Base-by-base conservation (phyloP, 1,140 invertebrate genomes). In the Magallana angulata region DNA sequence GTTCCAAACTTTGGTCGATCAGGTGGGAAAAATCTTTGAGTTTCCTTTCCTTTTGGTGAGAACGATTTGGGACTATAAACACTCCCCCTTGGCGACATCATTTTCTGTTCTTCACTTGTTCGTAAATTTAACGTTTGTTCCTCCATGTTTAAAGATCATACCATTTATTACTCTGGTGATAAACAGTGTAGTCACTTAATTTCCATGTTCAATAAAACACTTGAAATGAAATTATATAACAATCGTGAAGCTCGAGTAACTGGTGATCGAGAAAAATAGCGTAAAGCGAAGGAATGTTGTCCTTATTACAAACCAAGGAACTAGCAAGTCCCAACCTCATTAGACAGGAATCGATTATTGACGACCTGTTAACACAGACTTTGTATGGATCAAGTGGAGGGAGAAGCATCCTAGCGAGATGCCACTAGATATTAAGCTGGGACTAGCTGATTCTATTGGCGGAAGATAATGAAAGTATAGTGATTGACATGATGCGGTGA, bases 41-140 rank as follows among this genome's bases (percentile, higher is more conserved):
- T 8, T 62, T 86, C 82, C 57, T 82, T 86, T 14, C 60, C 76
- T 11, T n/a, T 86, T 24, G 85, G 76, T 1, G 85, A 82, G 7
- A 82, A 56, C 14, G 62, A 24, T 18, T 82, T 82, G 8, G 85
- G 85, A 58, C 48, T 57, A 58, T 18, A 71, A 58, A 11, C 57
- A 81, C 2, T 24, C n/a, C 36, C 57, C 18, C 24, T 76, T 36
- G 24, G 24, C 12, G 68, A 76, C 18, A 11, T 76, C 14, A 30
- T 24, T 76, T 76, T 76, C 24, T 18, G 68, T 76, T 30, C 68
- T 11, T 76, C 68, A 76, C 11, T 76, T 76, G 24, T 76, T 6
- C 68, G 68, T 30, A 76, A 76, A 76, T 76, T 76, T 76, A 30
- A 30, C 36, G 36, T 76, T 76, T 12, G 36, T 30, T 30, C 30